Conservation (phyloP, 2,888 invertebrate genomes). For the Cancer borealis region DNA sequence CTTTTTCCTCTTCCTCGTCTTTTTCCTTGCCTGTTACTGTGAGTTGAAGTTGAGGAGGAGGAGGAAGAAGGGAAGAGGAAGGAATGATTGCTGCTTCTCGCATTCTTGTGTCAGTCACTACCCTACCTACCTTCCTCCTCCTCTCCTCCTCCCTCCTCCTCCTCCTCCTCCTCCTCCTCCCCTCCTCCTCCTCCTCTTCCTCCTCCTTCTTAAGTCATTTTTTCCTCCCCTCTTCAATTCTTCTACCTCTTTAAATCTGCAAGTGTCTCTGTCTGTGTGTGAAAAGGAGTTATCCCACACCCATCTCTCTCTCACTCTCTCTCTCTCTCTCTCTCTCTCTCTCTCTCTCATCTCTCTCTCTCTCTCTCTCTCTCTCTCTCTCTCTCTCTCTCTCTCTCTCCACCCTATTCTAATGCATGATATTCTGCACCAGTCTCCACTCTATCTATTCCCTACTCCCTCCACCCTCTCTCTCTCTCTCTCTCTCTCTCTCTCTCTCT, state of each 20-base stretch:
- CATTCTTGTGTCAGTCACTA: not conserved
- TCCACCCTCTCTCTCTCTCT: not conserved
- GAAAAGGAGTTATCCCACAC: not conserved
- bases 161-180: not conserved
- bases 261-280: not conserved
- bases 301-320: conserved; percentile 22
- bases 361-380: conserved; percentile 57
- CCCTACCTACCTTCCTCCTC: not conserved
- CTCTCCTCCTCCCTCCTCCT: not conserved
- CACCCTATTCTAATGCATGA: not conserved
- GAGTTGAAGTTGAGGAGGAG: not conserved
- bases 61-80: not conserved
- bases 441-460: too few species aligned
- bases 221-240: not conserved
- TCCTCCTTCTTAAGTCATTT: not conserved
- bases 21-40: not conserved
- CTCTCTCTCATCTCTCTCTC: not conserved
- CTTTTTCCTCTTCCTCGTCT: not conserved
- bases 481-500: conserved; percentile 36
- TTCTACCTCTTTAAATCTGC: not conserved
- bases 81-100: not conserved
- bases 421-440: not conserved
- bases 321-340: conserved; percentile 27
- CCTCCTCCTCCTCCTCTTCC: not conserved
- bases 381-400: not conserved